Percentiles rank a stretch among this genome's conserved stretches.
Evolutionary conservation across 2,797 vertebrate species (phyloP).

Genomic region (Lacerta bilineata): DNA sequence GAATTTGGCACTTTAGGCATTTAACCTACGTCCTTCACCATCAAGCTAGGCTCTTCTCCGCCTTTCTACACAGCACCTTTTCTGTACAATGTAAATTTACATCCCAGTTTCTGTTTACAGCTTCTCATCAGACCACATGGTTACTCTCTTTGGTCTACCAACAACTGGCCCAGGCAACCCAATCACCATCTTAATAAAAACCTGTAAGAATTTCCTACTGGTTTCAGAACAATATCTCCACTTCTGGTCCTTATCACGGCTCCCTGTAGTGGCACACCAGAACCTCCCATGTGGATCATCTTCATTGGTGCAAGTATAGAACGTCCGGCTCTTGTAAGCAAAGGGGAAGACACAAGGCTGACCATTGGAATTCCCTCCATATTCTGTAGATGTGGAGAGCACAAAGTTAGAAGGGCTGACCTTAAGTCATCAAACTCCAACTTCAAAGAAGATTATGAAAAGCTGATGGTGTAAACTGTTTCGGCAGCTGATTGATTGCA

Average conservation of each 20-base stretch:
- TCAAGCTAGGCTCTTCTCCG: neutral
- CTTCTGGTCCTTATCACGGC: neutral
- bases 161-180: neutral
- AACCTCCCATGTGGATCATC: neutral
- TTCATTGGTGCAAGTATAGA: constrained; percentile 17
- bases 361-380: constrained; percentile 1
- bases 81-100: neutral
- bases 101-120: neutral
- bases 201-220: neutral
- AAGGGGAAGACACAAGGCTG: neutral
- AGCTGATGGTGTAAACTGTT: too few relatives aligned
- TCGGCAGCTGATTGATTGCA: too few relatives aligned
- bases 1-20: neutral
- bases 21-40: neutral
- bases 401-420: neutral
- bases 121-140: neutral
- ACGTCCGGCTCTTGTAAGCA: neutral
- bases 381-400: neutral
- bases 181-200: neutral
- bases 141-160: neutral
- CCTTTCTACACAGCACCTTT: neutral
- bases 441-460: too few relatives aligned
- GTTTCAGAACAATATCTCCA: constrained; percentile 27
- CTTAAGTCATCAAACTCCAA: too few relatives aligned
- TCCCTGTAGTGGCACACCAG: constrained; percentile 10